phyloP scores from a whole-genome alignment of 2,888 invertebrate species.

The Trachelus tabidus region DNA sequence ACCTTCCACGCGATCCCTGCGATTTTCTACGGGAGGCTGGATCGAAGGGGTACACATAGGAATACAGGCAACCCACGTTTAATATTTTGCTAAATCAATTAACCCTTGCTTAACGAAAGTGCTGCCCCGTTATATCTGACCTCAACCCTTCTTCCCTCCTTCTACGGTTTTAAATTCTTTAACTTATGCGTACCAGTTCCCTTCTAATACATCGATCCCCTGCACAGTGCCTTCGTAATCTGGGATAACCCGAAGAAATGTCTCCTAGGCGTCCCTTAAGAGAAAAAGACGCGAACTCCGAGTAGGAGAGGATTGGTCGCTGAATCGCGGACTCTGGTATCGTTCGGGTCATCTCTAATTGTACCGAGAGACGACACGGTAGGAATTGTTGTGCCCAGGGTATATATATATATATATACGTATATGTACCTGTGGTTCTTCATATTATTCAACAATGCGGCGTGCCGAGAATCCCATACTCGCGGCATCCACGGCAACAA shows the following conservation, averaged over 20 bases:
- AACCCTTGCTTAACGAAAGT: not conserved
- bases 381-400: slow-evolving; percentile 39
- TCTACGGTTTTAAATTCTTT: not conserved
- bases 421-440: slow-evolving; percentile 21
- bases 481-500: slow-evolving; percentile 7
- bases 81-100: not conserved
- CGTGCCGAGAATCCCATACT: slow-evolving; percentile 12
- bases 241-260: not conserved
- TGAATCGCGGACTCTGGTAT: slow-evolving; percentile 24
- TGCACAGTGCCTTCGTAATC: not conserved
- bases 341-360: slow-evolving; percentile 46
- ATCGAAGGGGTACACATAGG: too few relatives aligned
- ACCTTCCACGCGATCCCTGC: too few relatives aligned
- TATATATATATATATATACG: not conserved
- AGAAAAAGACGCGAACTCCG: slow-evolving; percentile 12
- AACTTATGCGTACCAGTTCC: not conserved
- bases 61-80: not conserved
- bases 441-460: slow-evolving; percentile 37
- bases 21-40: not conserved
- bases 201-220: not conserved
- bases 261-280: not conserved
- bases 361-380: slow-evolving; percentile 34
- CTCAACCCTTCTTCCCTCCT: not conserved
- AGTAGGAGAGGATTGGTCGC: slow-evolving; percentile 12
- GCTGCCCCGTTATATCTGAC: not conserved